Evolutionary conservation across 2,888 invertebrate genomes (phyloP), one percentile per base, ranked within the genome.

Genomic region (Agonopterix subpropinquella): DNA sequence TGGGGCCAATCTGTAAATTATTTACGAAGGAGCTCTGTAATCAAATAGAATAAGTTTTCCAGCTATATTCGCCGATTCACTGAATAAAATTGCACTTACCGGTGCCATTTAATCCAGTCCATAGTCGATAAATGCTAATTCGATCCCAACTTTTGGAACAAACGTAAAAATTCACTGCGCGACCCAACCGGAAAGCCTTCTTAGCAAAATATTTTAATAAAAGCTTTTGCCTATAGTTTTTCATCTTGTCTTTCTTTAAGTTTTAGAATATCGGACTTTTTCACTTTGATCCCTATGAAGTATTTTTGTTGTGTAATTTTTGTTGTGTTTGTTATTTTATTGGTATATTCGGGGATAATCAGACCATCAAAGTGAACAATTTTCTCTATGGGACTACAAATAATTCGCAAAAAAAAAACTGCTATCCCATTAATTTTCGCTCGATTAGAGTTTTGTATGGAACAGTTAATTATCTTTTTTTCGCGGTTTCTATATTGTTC

Each of bases 101-200:
- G 62, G 62, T 61, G 61, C 61, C 60, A 56, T 67, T 76, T 76
- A 74, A 75, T 76, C 71, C 70, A 63, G 66, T 70, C 68, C 67
- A 72, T 71, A 72, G 68, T 64, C 74, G 66, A 80, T 75, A 80
- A 80, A 83, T 80, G 82, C 72, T 77, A 81, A 83, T 81, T 77
- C 60, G 61, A 68, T 61, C 52, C 56, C 53, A 80, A 80, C 67
- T 80, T 82, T 70, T 56, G 62, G 55, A 67, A 67, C 64, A 69
- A 74, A 71, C 65, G 68, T 66, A 72, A 77, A 80, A 78, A 75
- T 70, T 69, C 65, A 56, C 59, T 57, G 69, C 62, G 61, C 61
- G 55, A 60, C 53, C 56, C 50, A 58, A 58, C 53, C 56, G 64
- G 59, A 62, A 70, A 71, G 67, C 60, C 62, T 66, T 65, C 62